Evolutionary conservation across 2,888 invertebrate genomes (phyloP), one percentile per base, ranked within the genome.

Genomic region (Malthinus seriepunctatus): DNA sequence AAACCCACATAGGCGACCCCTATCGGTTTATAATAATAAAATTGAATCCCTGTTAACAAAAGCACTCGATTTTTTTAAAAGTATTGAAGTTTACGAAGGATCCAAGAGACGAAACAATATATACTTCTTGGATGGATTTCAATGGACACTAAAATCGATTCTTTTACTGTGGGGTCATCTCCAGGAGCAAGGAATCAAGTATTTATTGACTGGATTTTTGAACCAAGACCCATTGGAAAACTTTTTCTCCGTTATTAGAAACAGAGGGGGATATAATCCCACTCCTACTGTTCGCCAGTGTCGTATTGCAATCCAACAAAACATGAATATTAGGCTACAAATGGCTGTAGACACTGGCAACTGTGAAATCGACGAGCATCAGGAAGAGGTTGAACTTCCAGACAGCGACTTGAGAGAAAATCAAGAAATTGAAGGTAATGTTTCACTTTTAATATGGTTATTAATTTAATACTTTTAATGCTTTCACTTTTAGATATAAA

Each of bases 261-360:
- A 32, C n/a, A 55, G 44, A 46, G 51, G 51, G 12, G 55, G 57
- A 32, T 58, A 53, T 38, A 61, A 61, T 61, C 57, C 61, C n/a
- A 52, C 34, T 1, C 57, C 57, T 5, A 54, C 53, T 8, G 53
- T 51, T 37, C 44, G 42, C 2, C 53, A 61, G 11, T 61, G 31
- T 42, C 32, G 57, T 23, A 44, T 57, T 9, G 53, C 61, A 6
- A 32, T 57, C 5, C 52, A 52, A 33, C 56, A 52, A n/a, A n/a
- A n/a, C n/a, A n/a, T n/a, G n/a, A n/a, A n/a, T n/a, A n/a, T n/a
- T n/a, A n/a, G n/a, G n/a, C n/a, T n/a, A n/a, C n/a, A n/a, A n/a
- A n/a, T n/a, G n/a, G n/a, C n/a, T n/a, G n/a, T n/a, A n/a, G n/a
- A n/a, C n/a, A n/a, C n/a, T n/a, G n/a, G n/a, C n/a, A n/a, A n/a